phyloP scores from a whole-genome alignment of 2,797 vertebrate genomes.

The Spheniscus humboldti region DNA sequence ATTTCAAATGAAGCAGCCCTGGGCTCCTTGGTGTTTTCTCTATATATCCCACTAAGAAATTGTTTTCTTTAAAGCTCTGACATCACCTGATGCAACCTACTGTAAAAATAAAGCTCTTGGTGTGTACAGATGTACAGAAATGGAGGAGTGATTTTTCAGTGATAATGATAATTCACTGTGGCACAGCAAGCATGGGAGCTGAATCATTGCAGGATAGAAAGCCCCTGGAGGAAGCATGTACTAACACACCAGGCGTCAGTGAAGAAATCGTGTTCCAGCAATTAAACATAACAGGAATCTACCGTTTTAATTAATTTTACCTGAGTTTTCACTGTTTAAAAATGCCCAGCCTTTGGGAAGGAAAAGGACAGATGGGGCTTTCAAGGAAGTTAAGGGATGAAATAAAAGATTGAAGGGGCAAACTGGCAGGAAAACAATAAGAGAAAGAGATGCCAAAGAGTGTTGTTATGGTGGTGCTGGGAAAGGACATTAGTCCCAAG shows the following conservation, averaged over 20 bases:
- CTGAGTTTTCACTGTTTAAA: not conserved
- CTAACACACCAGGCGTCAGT: not conserved
- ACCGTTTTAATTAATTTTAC: constrained; percentile 1
- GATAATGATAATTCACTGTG: not conserved
- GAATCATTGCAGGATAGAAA: not conserved
- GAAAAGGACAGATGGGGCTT: not conserved
- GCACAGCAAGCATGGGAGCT: not conserved
- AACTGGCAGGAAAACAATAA: not conserved
- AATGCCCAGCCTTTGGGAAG: not conserved
- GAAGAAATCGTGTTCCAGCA: not conserved
- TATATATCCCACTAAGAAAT: not conserved
- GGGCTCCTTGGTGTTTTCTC: not conserved
- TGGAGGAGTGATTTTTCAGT: not conserved
- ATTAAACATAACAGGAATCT: not conserved
- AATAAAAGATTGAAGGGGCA: not conserved
- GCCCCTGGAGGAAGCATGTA: not conserved
- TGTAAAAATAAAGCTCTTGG: constrained; percentile 21
- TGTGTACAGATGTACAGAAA: not conserved
- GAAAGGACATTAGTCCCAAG: not conserved
- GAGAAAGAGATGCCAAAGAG: not conserved
- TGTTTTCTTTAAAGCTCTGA: constrained; percentile 35
- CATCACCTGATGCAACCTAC: constrained; percentile 61
- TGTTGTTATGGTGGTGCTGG: not conserved
- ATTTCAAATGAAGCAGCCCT: not conserved
- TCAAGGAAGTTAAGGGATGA: not conserved